Evolutionary conservation across 2,113 vertebrate species (phyloP), one percentile per base, ranked within the genome.

Genomic region (Reinhardtius hippoglossoides): DNA sequence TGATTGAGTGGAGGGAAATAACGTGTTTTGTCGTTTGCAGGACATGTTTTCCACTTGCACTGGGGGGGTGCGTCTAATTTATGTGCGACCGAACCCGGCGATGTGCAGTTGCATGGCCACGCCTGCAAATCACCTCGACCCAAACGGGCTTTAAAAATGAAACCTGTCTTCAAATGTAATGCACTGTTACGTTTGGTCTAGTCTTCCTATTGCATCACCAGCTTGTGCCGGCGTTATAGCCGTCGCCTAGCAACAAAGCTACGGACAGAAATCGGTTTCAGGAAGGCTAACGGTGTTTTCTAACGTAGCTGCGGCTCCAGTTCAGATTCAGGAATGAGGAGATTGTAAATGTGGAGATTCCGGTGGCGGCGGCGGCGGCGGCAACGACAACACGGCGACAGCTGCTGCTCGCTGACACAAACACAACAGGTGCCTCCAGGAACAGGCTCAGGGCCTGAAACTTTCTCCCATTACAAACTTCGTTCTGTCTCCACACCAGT

Each of bases 381-480:
- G 26, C 54, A 64, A 69, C 78, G 71, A 58, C 76, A 44, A 63
- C 65, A 59, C 57, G 54, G 50, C 70, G 64, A 42, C 89, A 89
- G 87, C 89, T 89, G 87, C 82, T 57, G 48, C n/a, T 44, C 56
- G 67, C 55, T 79, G 48, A 69, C 71, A 62, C 8, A n/a, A 37
- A 71, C 1, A 13, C 64, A 71, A 81, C 90, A 89, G 89, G 84
- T 89, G 88, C 76, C 7, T 81, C 71, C 55, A 59, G 55, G 55
- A 13, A 62, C 79, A 66, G 69, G 23, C n/a, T 42, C 44, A 67
- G 55, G 4, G 27, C 21, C 12, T 52, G 58, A 3, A 15, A 27
- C 44, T 23, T 37, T 0, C 0, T 14, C 16, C 1, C 27, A 31
- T 31, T 31, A 31, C 27, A 31, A 31, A 31, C 27, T 31, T 59